Conservation (phyloP, 2,888 invertebrate genomes). For the Drosophila austrosaltans region DNA sequence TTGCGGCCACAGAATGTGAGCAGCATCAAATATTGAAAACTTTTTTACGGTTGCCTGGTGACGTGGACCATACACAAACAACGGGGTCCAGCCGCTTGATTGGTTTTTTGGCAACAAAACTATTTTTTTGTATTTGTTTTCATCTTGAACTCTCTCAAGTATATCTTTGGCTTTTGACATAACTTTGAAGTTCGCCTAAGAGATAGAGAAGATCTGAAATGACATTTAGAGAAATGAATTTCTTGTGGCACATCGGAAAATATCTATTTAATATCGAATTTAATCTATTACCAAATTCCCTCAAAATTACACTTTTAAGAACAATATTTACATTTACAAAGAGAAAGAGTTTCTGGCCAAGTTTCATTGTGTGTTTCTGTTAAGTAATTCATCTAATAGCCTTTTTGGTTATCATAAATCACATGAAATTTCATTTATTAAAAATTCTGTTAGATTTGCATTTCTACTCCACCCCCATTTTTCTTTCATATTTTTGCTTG, state of each 20-base stretch:
- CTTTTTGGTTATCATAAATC: constrained; percentile 53
- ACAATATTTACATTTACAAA: too few species aligned
- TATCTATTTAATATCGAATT: background rate
- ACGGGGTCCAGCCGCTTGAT: constrained; percentile 46
- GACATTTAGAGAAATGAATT: background rate
- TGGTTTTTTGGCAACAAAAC: constrained; percentile 64
- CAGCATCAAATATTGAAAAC: constrained; percentile 71
- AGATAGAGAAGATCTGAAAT: background rate
- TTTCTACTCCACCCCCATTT: background rate
- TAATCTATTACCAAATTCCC: too few species aligned
- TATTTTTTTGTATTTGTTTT: constrained; percentile 13
- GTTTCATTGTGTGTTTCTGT: background rate
- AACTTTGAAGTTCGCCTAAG: background rate
- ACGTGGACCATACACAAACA: constrained; percentile 13
- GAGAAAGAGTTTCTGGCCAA: background rate
- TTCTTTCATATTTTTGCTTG: constrained; percentile 13
- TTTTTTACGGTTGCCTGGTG: constrained; percentile 52
- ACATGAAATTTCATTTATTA: constrained; percentile 44
- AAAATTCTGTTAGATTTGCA: constrained; percentile 26
- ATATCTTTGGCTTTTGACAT: background rate
- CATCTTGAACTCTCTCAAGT: constrained; percentile 26
- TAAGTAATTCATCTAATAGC: constrained; percentile 5
- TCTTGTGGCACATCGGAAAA: too few species aligned
- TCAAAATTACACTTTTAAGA: too few species aligned
- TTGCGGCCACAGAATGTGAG: constrained; percentile 67